Base-by-base conservation (phyloP, 2,888 invertebrate genomes). In the Drosophila vallismaia region DNA sequence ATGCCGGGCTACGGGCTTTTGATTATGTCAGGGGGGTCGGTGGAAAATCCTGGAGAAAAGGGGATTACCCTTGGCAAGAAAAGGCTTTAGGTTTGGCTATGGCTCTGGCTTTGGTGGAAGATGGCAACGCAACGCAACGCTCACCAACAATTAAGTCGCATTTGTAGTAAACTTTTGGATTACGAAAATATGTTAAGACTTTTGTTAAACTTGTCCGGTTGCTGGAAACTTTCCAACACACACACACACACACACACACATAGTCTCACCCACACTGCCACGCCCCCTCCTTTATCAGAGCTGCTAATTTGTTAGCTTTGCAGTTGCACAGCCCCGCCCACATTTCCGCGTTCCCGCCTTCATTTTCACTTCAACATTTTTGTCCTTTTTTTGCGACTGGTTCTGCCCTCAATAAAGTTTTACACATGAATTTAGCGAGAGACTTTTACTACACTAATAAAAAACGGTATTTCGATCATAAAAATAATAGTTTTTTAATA, bases 141-240 rank as follows among this genome's bases (percentile, higher is more conserved):
- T 76, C 76, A 54, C 55, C 76, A 82, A 87, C 87, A 82, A 82
- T 82, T 82, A 82, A 82, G 88, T 82, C 82, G 87, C 87, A 87
- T 82, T 82, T 82, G 86, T 87, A 79, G 76, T 68, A 81, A 87
- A 85, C 85, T 82, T 82, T 87, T 76, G 79, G 83, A 83, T 83
- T 88, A 79, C 71, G 79, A 86, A 88, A 88, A 83, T 83, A 86
- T 83, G 88, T 74, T 86, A 79, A 88, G 82, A 83, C 86, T 88
- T 88, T 88, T 83, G 84, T 79, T 83, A 79, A 88, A 88, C 88
- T 83, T 88, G 83, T 79, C 74, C 86, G 76, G 66, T 63, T 75
- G 71, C 54, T 46, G 44, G 53, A 78, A 82, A 77, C 40, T 81
- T 80, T 74, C 33, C 9, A 0, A 10, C 45, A n/a, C 31, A 36